Percentiles rank a stretch among this genome's conserved stretches.
Evolutionary conservation across 2,797 vertebrate genomes (phyloP).

Genomic region (Clarias platycephalus): DNA sequence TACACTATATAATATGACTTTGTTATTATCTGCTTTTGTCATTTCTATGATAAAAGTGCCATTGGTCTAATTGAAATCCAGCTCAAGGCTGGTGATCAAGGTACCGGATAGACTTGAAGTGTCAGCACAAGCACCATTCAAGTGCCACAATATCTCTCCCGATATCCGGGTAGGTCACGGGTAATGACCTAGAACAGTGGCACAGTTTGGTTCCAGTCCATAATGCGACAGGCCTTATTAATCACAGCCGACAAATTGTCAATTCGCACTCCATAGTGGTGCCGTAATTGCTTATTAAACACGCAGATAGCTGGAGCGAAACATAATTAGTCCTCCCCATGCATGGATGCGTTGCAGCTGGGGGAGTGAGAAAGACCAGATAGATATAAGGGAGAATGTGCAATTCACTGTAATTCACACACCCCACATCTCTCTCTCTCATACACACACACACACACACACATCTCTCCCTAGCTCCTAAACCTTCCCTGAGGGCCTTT

Average conservation of each 20-base stretch:
- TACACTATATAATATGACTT: neutral
- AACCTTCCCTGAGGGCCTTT: constrained; percentile 35
- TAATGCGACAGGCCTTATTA: constrained; percentile 50
- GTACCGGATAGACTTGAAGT: neutral
- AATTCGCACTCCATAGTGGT: constrained; percentile 42
- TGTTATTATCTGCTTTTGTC: neutral
- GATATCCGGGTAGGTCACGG: constrained; percentile 41
- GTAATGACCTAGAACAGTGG: constrained; percentile 47
- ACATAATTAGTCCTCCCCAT: constrained; percentile 43
- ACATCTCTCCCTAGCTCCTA: constrained; percentile 24
- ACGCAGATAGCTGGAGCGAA: constrained; percentile 46
- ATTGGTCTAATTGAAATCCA: constrained; percentile 2
- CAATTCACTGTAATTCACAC: constrained; percentile 29
- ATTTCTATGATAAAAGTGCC: constrained; percentile 1
- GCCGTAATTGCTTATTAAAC: constrained; percentile 57
- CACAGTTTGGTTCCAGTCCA: constrained; percentile 35
- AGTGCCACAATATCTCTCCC: constrained; percentile 31
- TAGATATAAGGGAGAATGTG: constrained; percentile 27
- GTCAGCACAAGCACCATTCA: neutral
- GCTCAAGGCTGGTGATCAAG: constrained; percentile 1
- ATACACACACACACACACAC: constrained; percentile 16
- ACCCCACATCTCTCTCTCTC: too few relatives aligned
- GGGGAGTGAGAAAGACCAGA: constrained; percentile 21
- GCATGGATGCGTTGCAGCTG: constrained; percentile 28
- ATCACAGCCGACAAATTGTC: constrained; percentile 58